Percentiles rank a stretch among this genome's conserved stretches.
phyloP scores from a whole-genome alignment of 2,888 invertebrate genomes.

The Lordiphosa andalusiaca region DNA sequence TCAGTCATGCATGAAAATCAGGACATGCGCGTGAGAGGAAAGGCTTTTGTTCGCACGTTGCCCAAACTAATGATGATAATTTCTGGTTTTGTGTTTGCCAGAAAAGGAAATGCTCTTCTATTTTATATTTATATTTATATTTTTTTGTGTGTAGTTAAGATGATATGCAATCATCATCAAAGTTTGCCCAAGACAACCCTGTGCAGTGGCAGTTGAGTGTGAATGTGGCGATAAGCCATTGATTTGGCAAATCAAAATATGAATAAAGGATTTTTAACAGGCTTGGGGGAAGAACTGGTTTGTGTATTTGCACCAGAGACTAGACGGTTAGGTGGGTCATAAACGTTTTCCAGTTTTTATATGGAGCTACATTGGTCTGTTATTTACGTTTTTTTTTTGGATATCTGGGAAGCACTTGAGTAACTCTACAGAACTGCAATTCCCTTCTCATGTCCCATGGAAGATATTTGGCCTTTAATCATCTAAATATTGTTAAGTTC shows the following conservation, averaged over 20 bases:
- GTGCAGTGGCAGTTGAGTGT: conserved; percentile 51
- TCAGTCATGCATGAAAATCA: conserved; percentile 67
- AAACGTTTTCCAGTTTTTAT: too few species aligned
- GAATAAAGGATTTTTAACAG: too few species aligned
- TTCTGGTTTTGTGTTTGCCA: conserved; percentile 16
- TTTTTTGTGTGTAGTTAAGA: conserved; percentile 8
- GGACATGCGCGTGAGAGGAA: conserved; percentile 59
- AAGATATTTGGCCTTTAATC: too few species aligned
- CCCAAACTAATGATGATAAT: conserved; percentile 56
- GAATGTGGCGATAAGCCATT: conserved; percentile 47
- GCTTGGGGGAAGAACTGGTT: too few species aligned
- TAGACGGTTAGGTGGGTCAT: too few species aligned
- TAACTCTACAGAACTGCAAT: too few species aligned
- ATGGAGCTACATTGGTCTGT: too few species aligned
- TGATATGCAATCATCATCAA: conserved; percentile 35
- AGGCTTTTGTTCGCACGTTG: conserved; percentile 46
- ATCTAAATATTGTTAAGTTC: too few species aligned
- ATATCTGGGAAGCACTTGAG: too few species aligned
- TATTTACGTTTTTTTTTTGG: too few species aligned
- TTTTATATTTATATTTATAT: conserved; percentile 3
- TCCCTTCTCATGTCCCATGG: too few species aligned
- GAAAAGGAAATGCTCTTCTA: conserved; percentile 16
- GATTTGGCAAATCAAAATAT: not conserved
- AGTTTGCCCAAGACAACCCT: conserved; percentile 14
- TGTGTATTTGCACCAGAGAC: too few species aligned